These are phyloP conservation scores for Agrypnus murinus DNA, from an alignment of 2,888 invertebrate species.

Conservation along the genomic window DNA sequence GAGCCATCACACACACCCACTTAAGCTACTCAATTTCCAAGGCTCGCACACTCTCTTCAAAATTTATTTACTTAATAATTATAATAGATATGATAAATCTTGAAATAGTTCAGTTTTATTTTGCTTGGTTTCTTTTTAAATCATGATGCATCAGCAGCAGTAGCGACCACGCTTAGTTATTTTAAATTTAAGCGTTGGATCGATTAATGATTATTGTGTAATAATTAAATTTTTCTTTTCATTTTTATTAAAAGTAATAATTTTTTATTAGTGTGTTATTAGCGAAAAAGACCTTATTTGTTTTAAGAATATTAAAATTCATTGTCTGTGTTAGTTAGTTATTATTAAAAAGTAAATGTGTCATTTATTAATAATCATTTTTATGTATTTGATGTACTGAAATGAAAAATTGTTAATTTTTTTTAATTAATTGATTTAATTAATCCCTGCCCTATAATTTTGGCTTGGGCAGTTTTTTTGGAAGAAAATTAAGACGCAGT, in stretches of 20 bases:
- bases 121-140: slow-evolving; percentile 54
- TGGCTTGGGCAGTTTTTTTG: slow-evolving; percentile 3
- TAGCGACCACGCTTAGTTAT: too few relatives aligned
- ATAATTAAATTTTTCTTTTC: slow-evolving; percentile 40
- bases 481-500: neutral
- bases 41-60: slow-evolving; percentile 50
- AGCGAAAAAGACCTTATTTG: slow-evolving; percentile 13
- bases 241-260: too few relatives aligned
- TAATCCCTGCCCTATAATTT: neutral
- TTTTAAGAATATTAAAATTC: slow-evolving; percentile 21
- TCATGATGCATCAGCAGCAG: too few relatives aligned
- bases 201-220: slow-evolving; percentile 45
- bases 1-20: slow-evolving; percentile 51
- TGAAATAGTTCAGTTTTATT: slow-evolving; percentile 59
- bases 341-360: slow-evolving; percentile 25
- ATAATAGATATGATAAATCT: slow-evolving; percentile 44
- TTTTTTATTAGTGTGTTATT: slow-evolving; percentile 32
- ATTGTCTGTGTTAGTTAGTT: slow-evolving; percentile 40
- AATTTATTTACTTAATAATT: slow-evolving; percentile 42
- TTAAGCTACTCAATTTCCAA: slow-evolving; percentile 50
- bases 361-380: slow-evolving; percentile 26
- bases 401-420: slow-evolving; percentile 11
- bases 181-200: too few relatives aligned
- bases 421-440: too few relatives aligned
- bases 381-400: slow-evolving; percentile 16